Conservation (phyloP, 2,888 invertebrate genomes). For the Hydraecia micacea region DNA sequence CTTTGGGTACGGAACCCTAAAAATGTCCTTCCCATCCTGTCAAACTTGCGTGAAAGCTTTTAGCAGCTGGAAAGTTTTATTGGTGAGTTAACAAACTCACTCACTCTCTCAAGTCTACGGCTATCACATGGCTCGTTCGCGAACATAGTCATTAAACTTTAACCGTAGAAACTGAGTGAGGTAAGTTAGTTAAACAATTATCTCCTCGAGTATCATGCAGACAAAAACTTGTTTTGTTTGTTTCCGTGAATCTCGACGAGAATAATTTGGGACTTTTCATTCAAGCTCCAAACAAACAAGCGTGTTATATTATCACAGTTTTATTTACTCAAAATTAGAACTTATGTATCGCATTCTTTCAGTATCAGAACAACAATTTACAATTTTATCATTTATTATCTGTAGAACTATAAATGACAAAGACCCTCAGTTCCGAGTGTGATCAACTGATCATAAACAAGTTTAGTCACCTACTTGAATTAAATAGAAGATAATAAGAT, state of each 20-base stretch:
- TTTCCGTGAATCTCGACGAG: constrained; percentile 33
- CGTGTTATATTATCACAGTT: constrained; percentile 16
- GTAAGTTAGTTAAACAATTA: constrained; percentile 64
- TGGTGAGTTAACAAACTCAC: constrained; percentile 51
- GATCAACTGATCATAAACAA: constrained; percentile 51
- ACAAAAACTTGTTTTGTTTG: constrained; percentile 36
- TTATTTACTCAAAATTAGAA: constrained; percentile 45
- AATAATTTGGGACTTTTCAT: constrained; percentile 26
- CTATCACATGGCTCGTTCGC: constrained; percentile 48
- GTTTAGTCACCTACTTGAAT: constrained; percentile 52
- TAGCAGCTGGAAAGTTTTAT: constrained; percentile 55
- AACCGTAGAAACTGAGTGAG: constrained; percentile 46
- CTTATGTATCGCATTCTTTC: constrained; percentile 37
- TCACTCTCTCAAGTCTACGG: constrained; percentile 37
- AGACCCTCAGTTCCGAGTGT: constrained; percentile 45
- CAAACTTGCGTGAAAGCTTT: constrained; percentile 52
- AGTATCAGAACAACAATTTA: constrained; percentile 37
- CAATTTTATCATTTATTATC: constrained; percentile 44
- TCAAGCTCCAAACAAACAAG: constrained; percentile 28
- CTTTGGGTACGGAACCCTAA: no score
- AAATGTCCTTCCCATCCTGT: constrained; percentile 9
- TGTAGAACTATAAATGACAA: constrained; percentile 44
- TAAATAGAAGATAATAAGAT: constrained; percentile 58
- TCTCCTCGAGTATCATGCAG: constrained; percentile 26
- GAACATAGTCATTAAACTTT: constrained; percentile 58